A percentile compares a stretch with the other conserved stretches of the same genome.
Conservation (phyloP, 2,888 invertebrate species). For the Ormyrus rosae region DNA sequence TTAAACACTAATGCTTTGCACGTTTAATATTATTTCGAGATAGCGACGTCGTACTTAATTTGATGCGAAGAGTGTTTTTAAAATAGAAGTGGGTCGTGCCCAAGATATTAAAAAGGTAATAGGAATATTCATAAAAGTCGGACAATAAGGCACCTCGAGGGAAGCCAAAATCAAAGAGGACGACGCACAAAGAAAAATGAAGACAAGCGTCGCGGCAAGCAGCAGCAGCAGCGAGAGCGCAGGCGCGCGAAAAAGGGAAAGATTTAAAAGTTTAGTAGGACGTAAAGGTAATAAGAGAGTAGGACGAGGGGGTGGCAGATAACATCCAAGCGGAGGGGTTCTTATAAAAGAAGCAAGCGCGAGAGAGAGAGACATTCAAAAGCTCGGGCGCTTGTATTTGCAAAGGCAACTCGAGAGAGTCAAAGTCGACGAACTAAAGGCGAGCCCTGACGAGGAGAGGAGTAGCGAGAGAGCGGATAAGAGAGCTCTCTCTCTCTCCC, state of each 20-base stretch:
- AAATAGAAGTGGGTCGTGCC: no score
- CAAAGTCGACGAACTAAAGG: background rate
- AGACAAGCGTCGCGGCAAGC: background rate
- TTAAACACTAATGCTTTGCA: no score
- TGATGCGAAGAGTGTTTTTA: no score
- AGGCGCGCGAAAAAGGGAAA: constrained; percentile 35
- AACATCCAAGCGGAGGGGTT: no score
- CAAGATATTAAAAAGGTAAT: no score
- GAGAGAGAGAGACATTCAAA: background rate
- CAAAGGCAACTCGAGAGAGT: background rate
- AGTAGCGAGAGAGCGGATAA: background rate
- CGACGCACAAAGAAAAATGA: constrained; percentile 26
- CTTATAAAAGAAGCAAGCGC: background rate
- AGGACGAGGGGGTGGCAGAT: constrained; percentile 12
- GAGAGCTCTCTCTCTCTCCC: constrained; percentile 47
- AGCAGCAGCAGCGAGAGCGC: background rate
- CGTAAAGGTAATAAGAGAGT: constrained; percentile 35
- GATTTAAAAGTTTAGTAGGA: constrained; percentile 36
- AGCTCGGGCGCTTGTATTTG: background rate
- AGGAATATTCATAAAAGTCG: no score
- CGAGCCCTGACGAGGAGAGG: background rate
- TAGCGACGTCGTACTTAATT: no score
- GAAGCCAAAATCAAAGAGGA: no score
- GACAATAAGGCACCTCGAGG: no score
- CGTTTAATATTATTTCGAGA: no score